Evolutionary conservation across 2,797 vertebrate species (phyloP).

Genomic region (Florisuga fusca): DNA sequence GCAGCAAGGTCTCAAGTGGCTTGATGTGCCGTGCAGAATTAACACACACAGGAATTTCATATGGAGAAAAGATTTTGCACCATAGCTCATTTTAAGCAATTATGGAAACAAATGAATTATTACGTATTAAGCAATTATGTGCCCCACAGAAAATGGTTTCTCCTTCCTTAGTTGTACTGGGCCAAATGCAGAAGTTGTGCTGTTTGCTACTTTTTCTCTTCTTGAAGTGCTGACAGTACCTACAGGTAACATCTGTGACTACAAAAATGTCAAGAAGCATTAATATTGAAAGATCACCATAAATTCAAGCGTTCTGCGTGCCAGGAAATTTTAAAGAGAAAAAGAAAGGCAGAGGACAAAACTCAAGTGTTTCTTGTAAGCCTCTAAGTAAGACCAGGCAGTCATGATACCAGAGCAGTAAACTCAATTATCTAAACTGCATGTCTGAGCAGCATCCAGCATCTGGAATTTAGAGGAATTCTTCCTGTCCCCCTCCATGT

Average conservation of each 20-base stretch:
- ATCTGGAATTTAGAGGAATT: not conserved
- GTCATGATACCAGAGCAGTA: rapidly evolving
- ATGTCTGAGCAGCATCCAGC: not conserved
- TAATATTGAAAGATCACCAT: not conserved
- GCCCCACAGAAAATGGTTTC: not conserved
- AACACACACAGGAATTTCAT: not conserved
- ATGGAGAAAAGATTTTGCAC: rapidly evolving
- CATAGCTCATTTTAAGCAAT: not conserved
- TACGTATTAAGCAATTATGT: not conserved
- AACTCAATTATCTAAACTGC: not conserved
- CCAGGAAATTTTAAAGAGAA: not conserved
- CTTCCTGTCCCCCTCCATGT: rapidly evolving
- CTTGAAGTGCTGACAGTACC: not conserved
- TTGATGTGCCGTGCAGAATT: rapidly evolving
- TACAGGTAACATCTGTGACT: not conserved
- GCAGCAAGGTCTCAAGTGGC: not conserved
- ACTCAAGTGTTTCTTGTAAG: not conserved
- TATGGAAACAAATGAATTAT: too few species aligned
- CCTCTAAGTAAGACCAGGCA: not conserved
- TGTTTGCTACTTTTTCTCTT: not conserved
- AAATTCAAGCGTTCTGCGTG: not conserved
- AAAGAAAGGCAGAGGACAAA: not conserved
- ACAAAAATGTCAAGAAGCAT: not conserved
- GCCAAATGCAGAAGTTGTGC: not conserved
- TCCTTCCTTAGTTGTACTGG: not conserved